Evolutionary conservation across 2,797 vertebrate genomes (phyloP).

Genomic region (Cossypha polioptera): DNA sequence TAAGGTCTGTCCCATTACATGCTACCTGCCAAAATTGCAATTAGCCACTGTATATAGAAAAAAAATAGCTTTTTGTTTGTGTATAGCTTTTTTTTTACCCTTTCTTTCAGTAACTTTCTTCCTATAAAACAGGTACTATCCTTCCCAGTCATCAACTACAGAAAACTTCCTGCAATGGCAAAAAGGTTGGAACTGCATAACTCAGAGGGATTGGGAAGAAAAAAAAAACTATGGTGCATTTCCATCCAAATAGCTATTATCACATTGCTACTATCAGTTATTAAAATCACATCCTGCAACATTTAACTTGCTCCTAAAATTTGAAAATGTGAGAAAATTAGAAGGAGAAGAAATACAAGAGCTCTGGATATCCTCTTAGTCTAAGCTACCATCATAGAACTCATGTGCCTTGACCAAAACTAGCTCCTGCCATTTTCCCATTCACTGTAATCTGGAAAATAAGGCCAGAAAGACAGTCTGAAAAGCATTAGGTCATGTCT

Average conservation of each 20-base stretch:
- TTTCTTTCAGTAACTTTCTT: slow-evolving; percentile 7
- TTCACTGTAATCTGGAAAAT: neutral
- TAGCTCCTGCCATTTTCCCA: neutral
- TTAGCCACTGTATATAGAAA: neutral
- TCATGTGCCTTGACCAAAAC: neutral
- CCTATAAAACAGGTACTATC: slow-evolving; percentile 43
- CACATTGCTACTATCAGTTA: neutral
- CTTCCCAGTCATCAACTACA: neutral
- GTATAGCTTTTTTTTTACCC: too few relatives aligned
- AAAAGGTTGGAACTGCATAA: neutral
- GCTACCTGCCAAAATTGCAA: slow-evolving; percentile 16
- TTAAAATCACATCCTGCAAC: neutral
- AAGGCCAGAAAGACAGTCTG: neutral
- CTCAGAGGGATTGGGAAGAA: neutral
- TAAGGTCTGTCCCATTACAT: slow-evolving; percentile 14
- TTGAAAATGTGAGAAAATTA: neutral
- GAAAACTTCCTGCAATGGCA: neutral
- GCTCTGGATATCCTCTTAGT: neutral
- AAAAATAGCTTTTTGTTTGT: neutral
- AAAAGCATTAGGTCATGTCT: neutral
- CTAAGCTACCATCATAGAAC: neutral
- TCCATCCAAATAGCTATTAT: neutral
- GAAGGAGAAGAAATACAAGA: neutral
- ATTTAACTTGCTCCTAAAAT: neutral
- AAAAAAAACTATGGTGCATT: neutral